Base-by-base conservation (phyloP, 2,113 vertebrate genomes). In the Seriola aureovittata region DNA sequence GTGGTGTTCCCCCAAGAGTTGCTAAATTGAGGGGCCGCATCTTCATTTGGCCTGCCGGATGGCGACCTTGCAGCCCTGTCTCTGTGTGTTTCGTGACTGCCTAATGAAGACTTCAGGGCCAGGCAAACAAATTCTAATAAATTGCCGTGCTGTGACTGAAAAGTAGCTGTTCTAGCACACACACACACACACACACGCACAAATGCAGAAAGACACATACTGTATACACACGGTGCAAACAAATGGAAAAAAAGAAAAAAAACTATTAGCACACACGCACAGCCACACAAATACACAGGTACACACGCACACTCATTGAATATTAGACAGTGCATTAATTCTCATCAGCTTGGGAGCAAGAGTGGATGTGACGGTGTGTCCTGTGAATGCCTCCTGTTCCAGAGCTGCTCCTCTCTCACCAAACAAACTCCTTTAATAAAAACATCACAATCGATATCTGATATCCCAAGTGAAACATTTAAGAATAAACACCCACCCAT, bases 101-200 rank as follows among this genome's bases (percentile, higher is more conserved):
- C 72, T 93, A 95, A 95, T 95, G 89, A 95, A 95, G 94, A 93
- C 94, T 94, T 95, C 93, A 93, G 90, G 92, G 89, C 88, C 93
- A 80, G 88, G 78, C 85, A 93, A 91, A 93, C 89, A 94, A 93
- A 94, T 94, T 93, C 90, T 81, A 94, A 95, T 92, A 95, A 92
- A 95, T 90, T 87, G 90, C 75, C 23, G 76, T 85, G 80, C 85
- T 71, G 71, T 88, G 89, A 93, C 91, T 92, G 83, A 89, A 93
- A 93, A 94, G 90, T 74, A 88, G 69, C 68, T 84, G 85, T 80
- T 93, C 54, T 73, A 76, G 72, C 52, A 23, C 76, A 76, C 58
- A 72, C 46, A 63, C 17, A 29, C 71, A 81, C 50, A 68, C 40
- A 42, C 40, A 42, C 9, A 42, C 2, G 4, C 29, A 69, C 36